Percentiles rank a stretch among this genome's conserved stretches.
phyloP scores from a whole-genome alignment of 30 jellyfish, hydroid and myxozoan species.

The Catostylus mosaicus region DNA sequence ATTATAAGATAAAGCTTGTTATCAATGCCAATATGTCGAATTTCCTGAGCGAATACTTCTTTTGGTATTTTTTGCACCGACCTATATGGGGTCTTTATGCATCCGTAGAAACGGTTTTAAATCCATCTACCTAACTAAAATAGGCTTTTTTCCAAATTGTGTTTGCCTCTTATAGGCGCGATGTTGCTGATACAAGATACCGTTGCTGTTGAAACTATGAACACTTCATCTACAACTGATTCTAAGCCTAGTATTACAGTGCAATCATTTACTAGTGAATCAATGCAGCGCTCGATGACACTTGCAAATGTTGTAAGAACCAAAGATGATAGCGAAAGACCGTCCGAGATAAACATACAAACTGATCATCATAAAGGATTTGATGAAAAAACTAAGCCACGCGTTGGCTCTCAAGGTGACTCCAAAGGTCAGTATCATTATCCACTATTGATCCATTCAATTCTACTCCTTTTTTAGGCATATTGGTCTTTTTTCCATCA shows the following conservation, averaged over 20 bases:
- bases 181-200: conserved; percentile 92
- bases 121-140: too few species aligned
- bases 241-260: neutral
- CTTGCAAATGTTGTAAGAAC: neutral
- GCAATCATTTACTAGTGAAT: neutral
- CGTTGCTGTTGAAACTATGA: conserved; percentile 71
- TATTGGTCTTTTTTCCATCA: too few species aligned
- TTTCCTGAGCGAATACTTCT: too few species aligned
- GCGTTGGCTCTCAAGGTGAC: conserved; percentile 60
- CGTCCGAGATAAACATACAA: neutral
- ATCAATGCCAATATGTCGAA: too few species aligned
- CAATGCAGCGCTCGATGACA: conserved; percentile 25
- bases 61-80: too few species aligned
- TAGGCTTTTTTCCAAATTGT: too few species aligned
- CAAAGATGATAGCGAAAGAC: conserved; percentile 4
- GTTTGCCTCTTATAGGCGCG: conserved; percentile 64
- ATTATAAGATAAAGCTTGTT: too few species aligned
- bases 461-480: neutral
- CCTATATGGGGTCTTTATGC: too few species aligned
- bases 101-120: too few species aligned
- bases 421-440: conserved; percentile 26
- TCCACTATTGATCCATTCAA: neutral
- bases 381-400: conserved; percentile 3
- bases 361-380: neutral
- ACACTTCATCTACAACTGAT: neutral